Evolutionary conservation across 1,140 invertebrate genomes (phyloP), one percentile per base, ranked within the genome.

Genomic region (Rhopalosiphum maidis): DNA sequence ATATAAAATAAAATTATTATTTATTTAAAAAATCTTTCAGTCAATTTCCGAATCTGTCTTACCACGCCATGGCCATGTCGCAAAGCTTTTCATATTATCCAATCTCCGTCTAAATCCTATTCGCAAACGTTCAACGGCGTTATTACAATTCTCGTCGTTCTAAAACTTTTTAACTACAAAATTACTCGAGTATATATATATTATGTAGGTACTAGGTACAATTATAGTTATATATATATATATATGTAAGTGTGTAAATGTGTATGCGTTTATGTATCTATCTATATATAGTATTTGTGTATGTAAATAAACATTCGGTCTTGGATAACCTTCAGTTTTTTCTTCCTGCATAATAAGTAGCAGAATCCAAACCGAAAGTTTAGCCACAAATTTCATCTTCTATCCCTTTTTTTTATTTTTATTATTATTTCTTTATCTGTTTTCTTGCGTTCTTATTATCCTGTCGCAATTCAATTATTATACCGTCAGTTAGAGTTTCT

Each of bases 401-500:
- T 85, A 51, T 91, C 37, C 22, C 37, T 77, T 86, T 60, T 54
- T 43, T 77, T 83, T 77, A 22, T 91, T 51, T 22, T 86, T 93
- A 37, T 93, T 86, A 60, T 86, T 88, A 88, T 93, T 86, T 93
- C 77, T 93, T 86, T 51, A 37, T 93, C 77, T 51, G 43, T 83
- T 41, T 83, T 86, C 91, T 37, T n/a, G 30, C 90, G 30, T 83
- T 90, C 89, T 90, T 90, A 90, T 54, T 90, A 89, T 51, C 87
- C 37, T 60, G 54, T 88, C 55, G 35, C 93, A 89, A 68, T 93
- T 82, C 87, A 88, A 89, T 90, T 93, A 88, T 89, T 82, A 89
- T 77, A 77, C 86, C 60, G 51, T 88, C 93, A 88, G 54, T 88
- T 82, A 68, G 54, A 54, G 41, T 89, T 82, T 93, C 55, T 86